Evolutionary conservation across 2,888 invertebrate species (phyloP), one percentile per base, ranked within the genome.

Genomic region (Nomada goodeniana): DNA sequence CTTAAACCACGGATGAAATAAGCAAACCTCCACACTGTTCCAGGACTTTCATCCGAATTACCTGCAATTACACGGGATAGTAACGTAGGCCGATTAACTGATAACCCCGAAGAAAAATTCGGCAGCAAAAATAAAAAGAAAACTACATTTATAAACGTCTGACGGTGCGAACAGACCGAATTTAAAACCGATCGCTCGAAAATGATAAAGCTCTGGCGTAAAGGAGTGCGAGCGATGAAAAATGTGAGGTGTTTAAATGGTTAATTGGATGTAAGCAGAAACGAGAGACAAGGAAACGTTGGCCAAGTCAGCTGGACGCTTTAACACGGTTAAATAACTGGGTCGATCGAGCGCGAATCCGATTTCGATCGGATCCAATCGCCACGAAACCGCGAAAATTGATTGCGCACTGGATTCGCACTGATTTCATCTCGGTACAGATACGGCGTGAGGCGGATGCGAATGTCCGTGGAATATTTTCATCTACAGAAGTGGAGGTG

Each of bases 301-400:
- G 60, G 60, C 57, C 44, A 71, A 36, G 76, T 63, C 61, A 70
- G 61, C 23, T 71, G 71, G 63, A 50, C 52, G 10, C 47, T 59
- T 75, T 77, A 77, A 77, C 77, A 77, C 77, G 77, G 77, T 77
- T 67, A 77, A 75, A 75, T 67, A 77, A 77, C 75, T 77, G 61
- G 77, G 77, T 77, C 77, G 75, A 23, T 61, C 29, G 42, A 52
- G 67, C 55, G 73, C 47, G 63, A 55, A 47, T 82, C 82, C 73
- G 74, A 83, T 79, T 70, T 80, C 71, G 71, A 50, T 74, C 53
- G 47, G 60, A n/a, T 36, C 47, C 53, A 44, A 50, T 59, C 55
- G 52, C 36, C 36, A 42, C 23, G 44, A 42, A 63, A 78, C 36
- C 36, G 47, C 26, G 63, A 20, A 76, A 76, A 76, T 78, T 64